Evolutionary conservation across 2,888 invertebrate genomes (phyloP), one percentile per base, ranked within the genome.

Genomic region (Labia minor): DNA sequence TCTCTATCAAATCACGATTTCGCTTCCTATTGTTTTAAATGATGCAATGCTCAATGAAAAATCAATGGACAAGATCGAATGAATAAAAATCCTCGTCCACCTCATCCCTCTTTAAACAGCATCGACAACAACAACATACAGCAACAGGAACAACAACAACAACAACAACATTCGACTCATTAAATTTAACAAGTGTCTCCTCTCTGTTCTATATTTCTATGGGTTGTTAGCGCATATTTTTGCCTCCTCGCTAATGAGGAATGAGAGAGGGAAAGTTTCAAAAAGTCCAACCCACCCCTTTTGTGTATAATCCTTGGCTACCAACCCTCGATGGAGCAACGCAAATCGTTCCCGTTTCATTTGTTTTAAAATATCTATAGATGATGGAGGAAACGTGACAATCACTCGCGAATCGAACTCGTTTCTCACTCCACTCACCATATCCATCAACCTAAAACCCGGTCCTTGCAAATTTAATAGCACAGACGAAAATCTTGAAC

Each of bases 121-220:
- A 49, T n/a, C 49, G 14, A 49, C 49, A 49, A 49, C 49, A 49
- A 49, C 6, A 33, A 33, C 33, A 33, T 8, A 26, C 26, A 26
- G 26, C 26, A 26, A 26, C 26, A 26, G 26, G 3, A 26, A 49
- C 49, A 33, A 33, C 33, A 49, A 49, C 49, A 49, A 49, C 14
- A 49, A 49, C 49, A 49, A 49, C 49, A 49, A 49, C 49, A 49
- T 49, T 49, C 49, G 49, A 49, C n/a, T 49, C 49, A 49, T 49
- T 49, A 49, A 49, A 49, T 49, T 49, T 49, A 49, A 49, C 49
- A 49, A 49, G 49, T 49, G 49, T 49, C 49, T 49, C 49, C 16
- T 26, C 26, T 26, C 26, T 49, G 49, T 49, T n/a, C 49, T 49
- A 49, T 49, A 49, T 49, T 49, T 26, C n/a, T 49, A 49, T 49